phyloP scores from a whole-genome alignment of 2,113 vertebrate genomes.

The Naja naja region DNA sequence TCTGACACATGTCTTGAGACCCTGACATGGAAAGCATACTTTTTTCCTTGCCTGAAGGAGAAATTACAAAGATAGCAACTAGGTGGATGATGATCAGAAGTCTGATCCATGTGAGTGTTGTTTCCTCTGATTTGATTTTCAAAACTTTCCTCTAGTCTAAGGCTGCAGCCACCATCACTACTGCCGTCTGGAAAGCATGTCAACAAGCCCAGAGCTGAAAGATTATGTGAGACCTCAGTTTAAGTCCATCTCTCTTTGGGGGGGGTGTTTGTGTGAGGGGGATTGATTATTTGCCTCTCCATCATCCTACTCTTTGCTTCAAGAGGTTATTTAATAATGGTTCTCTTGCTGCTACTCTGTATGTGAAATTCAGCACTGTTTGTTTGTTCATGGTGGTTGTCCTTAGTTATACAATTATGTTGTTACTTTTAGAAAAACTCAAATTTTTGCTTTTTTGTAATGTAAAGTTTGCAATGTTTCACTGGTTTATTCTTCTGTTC shows the following conservation, averaged over 20 bases:
- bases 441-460: not conserved
- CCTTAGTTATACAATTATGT: not conserved
- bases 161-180: constrained; percentile 31
- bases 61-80: not conserved
- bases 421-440: not conserved
- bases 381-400: not conserved
- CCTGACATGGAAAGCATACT: not conserved
- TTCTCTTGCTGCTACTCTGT: not conserved
- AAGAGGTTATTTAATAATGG: not conserved
- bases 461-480: not conserved
- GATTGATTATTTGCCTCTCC: not conserved
- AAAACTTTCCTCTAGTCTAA: not conserved
- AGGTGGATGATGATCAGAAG: not conserved
- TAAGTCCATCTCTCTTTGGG: not conserved
- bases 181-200: constrained; percentile 11
- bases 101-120: not conserved
- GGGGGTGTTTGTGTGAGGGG: not conserved
- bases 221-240: not conserved
- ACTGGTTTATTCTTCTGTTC: not conserved
- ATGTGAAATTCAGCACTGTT: not conserved
- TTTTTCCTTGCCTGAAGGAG: not conserved
- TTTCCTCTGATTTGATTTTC: not conserved
- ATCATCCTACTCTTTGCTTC: not conserved
- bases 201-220: constrained; percentile 14
- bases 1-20: not conserved